Evolutionary conservation across 2,888 invertebrate genomes (phyloP).

Genomic region (Dynastes tityus): DNA sequence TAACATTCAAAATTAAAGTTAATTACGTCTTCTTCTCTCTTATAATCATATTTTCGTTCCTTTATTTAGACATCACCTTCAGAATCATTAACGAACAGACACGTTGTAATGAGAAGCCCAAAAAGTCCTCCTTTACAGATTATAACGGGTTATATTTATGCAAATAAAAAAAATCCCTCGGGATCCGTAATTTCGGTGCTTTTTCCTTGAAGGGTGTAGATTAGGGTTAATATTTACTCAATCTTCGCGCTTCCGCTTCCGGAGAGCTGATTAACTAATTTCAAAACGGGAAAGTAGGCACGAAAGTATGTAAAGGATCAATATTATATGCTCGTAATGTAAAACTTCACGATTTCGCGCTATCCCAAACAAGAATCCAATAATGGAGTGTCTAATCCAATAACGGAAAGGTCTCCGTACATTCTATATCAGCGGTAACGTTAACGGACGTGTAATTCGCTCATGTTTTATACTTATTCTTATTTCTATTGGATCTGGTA

Average conservation of each 20-base stretch:
- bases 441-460: background rate
- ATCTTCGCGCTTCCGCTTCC: background rate
- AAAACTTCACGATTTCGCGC: background rate
- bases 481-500: background rate
- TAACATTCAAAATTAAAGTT: too few relatives aligned
- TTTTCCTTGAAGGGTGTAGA: background rate
- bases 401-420: background rate
- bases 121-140: background rate
- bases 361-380: background rate
- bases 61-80: too few relatives aligned
- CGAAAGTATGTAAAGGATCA: background rate
- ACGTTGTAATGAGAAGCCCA: too few relatives aligned
- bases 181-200: background rate
- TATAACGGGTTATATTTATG: slow-evolving; percentile 5
- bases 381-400: background rate
- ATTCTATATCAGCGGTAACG: background rate
- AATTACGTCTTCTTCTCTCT: too few relatives aligned
- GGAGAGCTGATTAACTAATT: background rate
- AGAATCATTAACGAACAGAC: too few relatives aligned
- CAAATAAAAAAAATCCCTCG: slow-evolving; percentile 1
- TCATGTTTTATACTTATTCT: background rate
- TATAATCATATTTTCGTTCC: too few relatives aligned
- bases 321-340: background rate
- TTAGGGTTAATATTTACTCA: background rate
- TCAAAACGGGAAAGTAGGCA: background rate